Evolutionary conservation across 2,113 vertebrate genomes (phyloP).

Genomic region (Tragulus kanchil): DNA sequence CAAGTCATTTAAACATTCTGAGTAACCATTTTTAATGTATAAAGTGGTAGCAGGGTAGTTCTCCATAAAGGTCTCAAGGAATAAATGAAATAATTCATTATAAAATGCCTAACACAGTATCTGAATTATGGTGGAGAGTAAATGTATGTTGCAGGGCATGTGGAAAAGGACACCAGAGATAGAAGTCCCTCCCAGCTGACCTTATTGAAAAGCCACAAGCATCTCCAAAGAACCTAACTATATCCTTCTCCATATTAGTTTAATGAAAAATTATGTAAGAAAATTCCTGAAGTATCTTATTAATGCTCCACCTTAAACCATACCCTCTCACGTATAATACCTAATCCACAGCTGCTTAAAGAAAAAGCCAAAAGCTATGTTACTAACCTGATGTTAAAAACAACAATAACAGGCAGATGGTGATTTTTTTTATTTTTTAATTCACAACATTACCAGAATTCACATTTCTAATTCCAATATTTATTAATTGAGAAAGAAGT

Average conservation of each 20-base stretch:
- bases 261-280: not conserved
- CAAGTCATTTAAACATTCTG: slow-evolving; percentile 28
- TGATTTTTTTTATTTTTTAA: slow-evolving; percentile 26
- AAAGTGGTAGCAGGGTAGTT: not conserved
- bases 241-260: not conserved
- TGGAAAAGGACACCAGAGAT: not conserved
- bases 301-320: not conserved
- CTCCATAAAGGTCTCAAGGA: not conserved
- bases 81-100: slow-evolving; percentile 11
- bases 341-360: not conserved
- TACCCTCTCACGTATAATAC: not conserved
- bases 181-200: not conserved
- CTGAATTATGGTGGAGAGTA: not conserved
- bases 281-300: not conserved
- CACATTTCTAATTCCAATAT: slow-evolving; percentile 13
- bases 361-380: not conserved
- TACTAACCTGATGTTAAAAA: not conserved
- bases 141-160: not conserved
- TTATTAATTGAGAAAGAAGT: slow-evolving; percentile 16
- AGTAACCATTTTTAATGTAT: slow-evolving; percentile 10
- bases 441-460: slow-evolving; percentile 13
- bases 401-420: not conserved
- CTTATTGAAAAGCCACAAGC: not conserved
- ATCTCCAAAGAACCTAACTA: not conserved
- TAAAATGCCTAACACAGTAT: not conserved